Conservation (phyloP, 2,113 vertebrate species). For the Cephalopterus ornatus region DNA sequence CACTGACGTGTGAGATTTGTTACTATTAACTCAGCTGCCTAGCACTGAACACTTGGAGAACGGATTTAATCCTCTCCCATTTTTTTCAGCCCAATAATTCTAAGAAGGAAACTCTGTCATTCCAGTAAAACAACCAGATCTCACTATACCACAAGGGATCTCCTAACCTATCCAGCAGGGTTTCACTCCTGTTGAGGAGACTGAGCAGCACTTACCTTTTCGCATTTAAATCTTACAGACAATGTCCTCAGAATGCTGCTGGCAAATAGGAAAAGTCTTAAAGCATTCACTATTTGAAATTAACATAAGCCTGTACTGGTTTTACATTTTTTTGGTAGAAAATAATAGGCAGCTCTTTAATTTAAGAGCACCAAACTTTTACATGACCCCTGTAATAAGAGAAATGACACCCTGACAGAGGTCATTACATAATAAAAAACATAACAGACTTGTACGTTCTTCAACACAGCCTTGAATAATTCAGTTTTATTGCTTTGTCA, state of each 20-base stretch:
- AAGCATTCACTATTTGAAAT: neutral
- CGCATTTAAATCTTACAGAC: neutral
- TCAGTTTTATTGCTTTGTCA: slow-evolving; percentile 12
- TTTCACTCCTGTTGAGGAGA: neutral
- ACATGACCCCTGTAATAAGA: neutral
- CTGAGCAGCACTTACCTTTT: neutral
- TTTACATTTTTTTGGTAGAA: neutral
- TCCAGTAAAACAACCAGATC: neutral
- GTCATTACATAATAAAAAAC: neutral
- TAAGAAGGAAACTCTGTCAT: neutral
- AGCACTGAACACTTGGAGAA: neutral
- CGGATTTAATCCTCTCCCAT: neutral
- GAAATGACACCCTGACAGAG: neutral
- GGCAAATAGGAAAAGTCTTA: neutral
- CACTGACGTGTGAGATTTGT: neutral
- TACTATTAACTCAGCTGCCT: neutral
- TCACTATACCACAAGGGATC: neutral
- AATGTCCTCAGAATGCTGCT: neutral
- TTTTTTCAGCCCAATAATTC: neutral
- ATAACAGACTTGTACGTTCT: neutral
- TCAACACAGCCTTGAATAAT: neutral
- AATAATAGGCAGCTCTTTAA: neutral
- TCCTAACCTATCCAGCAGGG: neutral
- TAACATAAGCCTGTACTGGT: neutral
- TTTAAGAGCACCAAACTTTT: slow-evolving; percentile 1